phyloP scores from a whole-genome alignment of 1,140 invertebrate genomes.

The Drosophila erecta region DNA sequence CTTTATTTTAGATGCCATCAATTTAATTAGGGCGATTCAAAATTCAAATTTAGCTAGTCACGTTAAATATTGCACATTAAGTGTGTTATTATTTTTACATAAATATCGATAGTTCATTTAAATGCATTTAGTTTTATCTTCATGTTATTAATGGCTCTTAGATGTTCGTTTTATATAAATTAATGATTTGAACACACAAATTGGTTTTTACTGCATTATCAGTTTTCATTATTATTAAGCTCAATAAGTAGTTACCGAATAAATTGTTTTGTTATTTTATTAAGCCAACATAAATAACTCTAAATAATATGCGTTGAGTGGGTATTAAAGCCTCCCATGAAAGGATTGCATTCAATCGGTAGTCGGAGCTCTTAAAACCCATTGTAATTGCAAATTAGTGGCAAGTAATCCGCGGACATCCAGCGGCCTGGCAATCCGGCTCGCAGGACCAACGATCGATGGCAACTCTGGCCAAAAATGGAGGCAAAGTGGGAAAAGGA shows the following conservation, averaged over 20 bases:
- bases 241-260: neutral
- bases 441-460: neutral
- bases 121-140: no score
- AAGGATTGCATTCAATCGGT: neutral
- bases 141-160: no score
- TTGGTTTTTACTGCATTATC: no score
- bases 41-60: no score
- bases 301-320: no score
- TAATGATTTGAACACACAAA: no score
- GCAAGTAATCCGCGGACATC: conserved; percentile 9
- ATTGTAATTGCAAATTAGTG: conserved; percentile 22
- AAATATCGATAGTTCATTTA: no score
- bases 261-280: neutral
- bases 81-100: no score
- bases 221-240: neutral
- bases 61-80: no score
- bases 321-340: neutral
- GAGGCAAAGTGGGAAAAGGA: neutral
- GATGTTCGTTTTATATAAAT: no score
- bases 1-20: no score
- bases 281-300: neutral
- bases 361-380: conserved; percentile 3
- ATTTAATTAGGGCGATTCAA: no score
- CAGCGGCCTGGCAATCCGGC: conserved; percentile 8
- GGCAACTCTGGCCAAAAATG: conserved; percentile 23